These are phyloP conservation scores for Pseudobourletiella spinata DNA, from an alignment of 1,140 invertebrate species.

Conservation along the genomic window DNA sequence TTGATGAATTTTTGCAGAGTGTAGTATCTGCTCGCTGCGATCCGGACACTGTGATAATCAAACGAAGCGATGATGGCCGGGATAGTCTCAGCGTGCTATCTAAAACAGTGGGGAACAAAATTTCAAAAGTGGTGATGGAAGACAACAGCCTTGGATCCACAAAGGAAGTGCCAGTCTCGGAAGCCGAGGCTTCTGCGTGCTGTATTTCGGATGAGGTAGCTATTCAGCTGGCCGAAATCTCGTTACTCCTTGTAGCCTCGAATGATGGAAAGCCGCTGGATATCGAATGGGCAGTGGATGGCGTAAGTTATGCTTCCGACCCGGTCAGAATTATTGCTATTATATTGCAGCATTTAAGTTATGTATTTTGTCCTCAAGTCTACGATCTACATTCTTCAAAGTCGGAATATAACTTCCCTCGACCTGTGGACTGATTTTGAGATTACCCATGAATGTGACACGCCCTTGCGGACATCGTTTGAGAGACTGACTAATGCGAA, in stretches of 20 bases:
- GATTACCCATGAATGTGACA: slow-evolving; percentile 60
- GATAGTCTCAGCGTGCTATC: slow-evolving; percentile 21
- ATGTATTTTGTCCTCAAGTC: no score
- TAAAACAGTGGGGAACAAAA: slow-evolving; percentile 51
- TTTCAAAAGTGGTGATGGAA: slow-evolving; percentile 44
- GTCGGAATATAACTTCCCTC: slow-evolving; percentile 60
- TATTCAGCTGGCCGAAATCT: slow-evolving; percentile 45
- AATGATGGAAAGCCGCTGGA: slow-evolving; percentile 48
- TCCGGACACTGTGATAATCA: slow-evolving; percentile 59
- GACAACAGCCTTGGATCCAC: slow-evolving; percentile 38
- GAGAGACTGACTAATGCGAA: slow-evolving; percentile 45
- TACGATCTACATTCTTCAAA: slow-evolving; percentile 59
- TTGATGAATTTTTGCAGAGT: no score
- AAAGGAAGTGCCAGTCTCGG: slow-evolving; percentile 39
- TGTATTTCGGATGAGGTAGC: slow-evolving; percentile 48
- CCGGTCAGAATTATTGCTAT: no score
- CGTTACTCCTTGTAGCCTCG: slow-evolving; percentile 25
- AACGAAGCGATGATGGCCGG: slow-evolving; percentile 35
- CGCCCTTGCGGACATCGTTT: slow-evolving; percentile 43
- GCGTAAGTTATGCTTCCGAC: slow-evolving; percentile 43
- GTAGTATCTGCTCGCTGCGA: slow-evolving; percentile 66
- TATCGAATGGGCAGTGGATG: slow-evolving; percentile 60
- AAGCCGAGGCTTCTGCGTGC: slow-evolving; percentile 39
- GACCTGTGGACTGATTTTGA: slow-evolving; percentile 62
- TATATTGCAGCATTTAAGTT: background rate